phyloP scores from a whole-genome alignment of 2,888 invertebrate species.

The Lysandra bellargus region DNA sequence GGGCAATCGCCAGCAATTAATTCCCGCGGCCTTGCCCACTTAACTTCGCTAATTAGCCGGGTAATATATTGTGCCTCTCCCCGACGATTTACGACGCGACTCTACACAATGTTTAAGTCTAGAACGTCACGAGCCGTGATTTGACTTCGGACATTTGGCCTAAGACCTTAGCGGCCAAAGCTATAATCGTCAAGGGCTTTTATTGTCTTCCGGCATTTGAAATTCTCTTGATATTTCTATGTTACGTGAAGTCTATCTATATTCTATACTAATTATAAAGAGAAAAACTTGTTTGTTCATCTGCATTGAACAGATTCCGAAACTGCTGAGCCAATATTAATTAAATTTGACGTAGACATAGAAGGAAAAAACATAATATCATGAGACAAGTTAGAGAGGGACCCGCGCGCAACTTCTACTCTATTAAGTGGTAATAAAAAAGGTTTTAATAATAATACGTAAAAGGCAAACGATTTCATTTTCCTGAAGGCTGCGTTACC shows the following conservation, averaged over 20 bases:
- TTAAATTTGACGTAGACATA: no score
- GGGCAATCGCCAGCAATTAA: background rate
- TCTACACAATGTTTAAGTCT: constrained; percentile 3
- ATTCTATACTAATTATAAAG: no score
- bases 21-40: constrained; percentile 7
- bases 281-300: no score
- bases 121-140: background rate
- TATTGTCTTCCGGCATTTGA: background rate
- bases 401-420: no score
- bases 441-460: no score
- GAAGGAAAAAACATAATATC: no score
- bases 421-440: no score
- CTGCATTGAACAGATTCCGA: no score
- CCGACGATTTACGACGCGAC: background rate
- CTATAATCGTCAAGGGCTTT: background rate
- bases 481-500: background rate
- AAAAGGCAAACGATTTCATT: background rate
- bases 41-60: constrained; percentile 28
- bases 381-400: no score
- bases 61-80: constrained; percentile 13
- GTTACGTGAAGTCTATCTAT: no score
- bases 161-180: background rate
- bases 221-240: background rate
- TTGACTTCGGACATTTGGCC: background rate
- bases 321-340: no score